Percentiles rank a stretch among this genome's conserved stretches.
phyloP scores from a whole-genome alignment of 2,888 invertebrate species.

The Globia sparganii region DNA sequence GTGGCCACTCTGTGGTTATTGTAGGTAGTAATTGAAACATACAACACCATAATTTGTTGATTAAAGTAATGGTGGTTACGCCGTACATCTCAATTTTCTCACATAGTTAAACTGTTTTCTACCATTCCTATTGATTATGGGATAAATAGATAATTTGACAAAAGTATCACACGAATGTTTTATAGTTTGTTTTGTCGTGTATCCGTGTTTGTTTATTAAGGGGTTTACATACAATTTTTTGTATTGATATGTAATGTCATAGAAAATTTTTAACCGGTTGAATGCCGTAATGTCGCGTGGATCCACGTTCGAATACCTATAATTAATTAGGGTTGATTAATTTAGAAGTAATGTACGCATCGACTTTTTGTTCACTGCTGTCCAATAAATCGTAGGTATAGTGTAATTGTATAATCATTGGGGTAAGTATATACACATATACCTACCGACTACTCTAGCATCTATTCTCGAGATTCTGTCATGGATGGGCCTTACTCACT shows the following conservation, averaged over 20 bases:
- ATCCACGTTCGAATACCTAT: not conserved
- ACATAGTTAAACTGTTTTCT: slow-evolving; percentile 42
- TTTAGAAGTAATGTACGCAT: not conserved
- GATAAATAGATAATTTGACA: slow-evolving; percentile 44
- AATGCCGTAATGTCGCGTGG: not conserved
- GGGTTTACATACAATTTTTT: not conserved
- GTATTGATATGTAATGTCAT: no score
- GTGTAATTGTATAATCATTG: no score
- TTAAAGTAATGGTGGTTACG: slow-evolving; percentile 71
- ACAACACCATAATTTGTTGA: slow-evolving; percentile 76
- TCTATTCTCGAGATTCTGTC: not conserved
- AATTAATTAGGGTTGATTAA: not conserved
- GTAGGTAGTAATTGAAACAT: slow-evolving; percentile 70
- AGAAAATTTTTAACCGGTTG: not conserved
- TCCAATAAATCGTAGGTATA: not conserved
- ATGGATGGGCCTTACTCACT: no score
- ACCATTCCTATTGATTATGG: slow-evolving; percentile 41
- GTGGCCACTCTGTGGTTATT: slow-evolving; percentile 55
- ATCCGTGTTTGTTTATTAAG: not conserved
- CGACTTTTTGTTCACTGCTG: not conserved
- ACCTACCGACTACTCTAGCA: not conserved
- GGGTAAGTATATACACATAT: no score
- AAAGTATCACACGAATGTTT: slow-evolving; percentile 17
- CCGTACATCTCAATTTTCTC: slow-evolving; percentile 75
- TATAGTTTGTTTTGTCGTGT: not conserved